Conservation (phyloP, 2,888 invertebrate species). For the Cactoblastis cactorum region DNA sequence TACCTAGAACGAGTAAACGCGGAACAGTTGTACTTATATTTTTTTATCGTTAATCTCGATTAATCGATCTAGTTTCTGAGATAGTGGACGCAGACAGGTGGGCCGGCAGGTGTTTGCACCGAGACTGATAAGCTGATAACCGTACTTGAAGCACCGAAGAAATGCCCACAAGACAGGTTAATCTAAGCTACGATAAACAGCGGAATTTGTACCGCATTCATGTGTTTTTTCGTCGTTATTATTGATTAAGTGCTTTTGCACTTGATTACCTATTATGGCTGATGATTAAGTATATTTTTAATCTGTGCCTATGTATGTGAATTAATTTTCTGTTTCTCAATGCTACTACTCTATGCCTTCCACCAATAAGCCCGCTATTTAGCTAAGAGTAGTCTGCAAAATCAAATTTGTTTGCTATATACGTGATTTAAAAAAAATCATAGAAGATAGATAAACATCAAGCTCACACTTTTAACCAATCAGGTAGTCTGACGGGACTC, state of each 20-base stretch:
- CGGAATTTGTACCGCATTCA: background rate
- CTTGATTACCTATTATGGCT: background rate
- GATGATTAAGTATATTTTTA: no score
- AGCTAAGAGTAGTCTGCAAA: no score
- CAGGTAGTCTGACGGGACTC: no score
- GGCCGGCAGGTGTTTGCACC: conserved; percentile 70
- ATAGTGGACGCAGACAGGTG: conserved; percentile 54
- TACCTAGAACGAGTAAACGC: conserved; percentile 15
- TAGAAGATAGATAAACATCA: no score
- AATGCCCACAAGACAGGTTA: background rate
- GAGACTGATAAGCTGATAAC: conserved; percentile 66
- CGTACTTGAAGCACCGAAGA: conserved; percentile 33
- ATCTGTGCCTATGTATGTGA: no score
- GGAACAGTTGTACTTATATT: conserved; percentile 14
- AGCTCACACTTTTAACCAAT: no score
- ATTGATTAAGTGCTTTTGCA: background rate
- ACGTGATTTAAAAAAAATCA: no score
- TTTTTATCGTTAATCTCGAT: conserved; percentile 17
- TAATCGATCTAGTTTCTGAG: conserved; percentile 30
- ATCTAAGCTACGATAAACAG: background rate
- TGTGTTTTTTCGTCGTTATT: background rate
- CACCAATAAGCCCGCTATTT: no score
- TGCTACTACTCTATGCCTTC: no score
- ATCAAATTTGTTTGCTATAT: no score
- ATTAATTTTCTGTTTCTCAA: no score